Base-by-base conservation (phyloP, 2,888 invertebrate genomes). In the Sclerodermus sp. region DNA sequence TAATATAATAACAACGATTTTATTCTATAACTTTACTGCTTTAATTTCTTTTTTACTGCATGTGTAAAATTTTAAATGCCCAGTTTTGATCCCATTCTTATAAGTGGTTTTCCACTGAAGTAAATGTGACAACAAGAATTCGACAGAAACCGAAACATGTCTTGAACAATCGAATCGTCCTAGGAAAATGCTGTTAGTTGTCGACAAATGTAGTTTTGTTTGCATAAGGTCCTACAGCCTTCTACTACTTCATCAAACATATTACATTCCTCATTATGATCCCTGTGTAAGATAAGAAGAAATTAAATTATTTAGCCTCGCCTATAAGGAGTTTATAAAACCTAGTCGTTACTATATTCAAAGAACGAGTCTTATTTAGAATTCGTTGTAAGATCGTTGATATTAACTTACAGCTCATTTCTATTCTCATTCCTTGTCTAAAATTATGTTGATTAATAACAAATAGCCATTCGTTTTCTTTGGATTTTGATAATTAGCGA, bases 401-500 rank as follows among this genome's bases (percentile, higher is more conserved):
- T 23, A 5, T 23, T 23, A 45, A 84, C 86, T 84, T 78, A 90
- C 90, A 74, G 55, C 93, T 93, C 53, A 83, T 82, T 76, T 92
- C 91, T 0, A 89, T 83, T 39, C 85, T 82, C 39, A 91, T 84
- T 14, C 87, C 88, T 76, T 93, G 93, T 12, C 84, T 79, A 41
- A 85, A 85, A 1, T 83, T 76, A 0, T 83, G 82, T 15, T 84
- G 83, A 70, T 92, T 89, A 1, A 91, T 79, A 16, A 92, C 84
- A 45, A 82, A 82, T 62, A 85, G 81, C 88, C 88, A 90, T 53
- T 85, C 80, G 10, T 83, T 83, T n/a, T 85, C 79, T 55, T 81
- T 79, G 45, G 84, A 86, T 49, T 80, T 74, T 0, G 84, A 88
- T 0, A 81, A 79, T 73, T 84, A 80, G 0, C 90, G 91, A 59